Evolutionary conservation across 2,797 vertebrate genomes (phyloP).

Genomic region (Bucorvus abyssinicus): DNA sequence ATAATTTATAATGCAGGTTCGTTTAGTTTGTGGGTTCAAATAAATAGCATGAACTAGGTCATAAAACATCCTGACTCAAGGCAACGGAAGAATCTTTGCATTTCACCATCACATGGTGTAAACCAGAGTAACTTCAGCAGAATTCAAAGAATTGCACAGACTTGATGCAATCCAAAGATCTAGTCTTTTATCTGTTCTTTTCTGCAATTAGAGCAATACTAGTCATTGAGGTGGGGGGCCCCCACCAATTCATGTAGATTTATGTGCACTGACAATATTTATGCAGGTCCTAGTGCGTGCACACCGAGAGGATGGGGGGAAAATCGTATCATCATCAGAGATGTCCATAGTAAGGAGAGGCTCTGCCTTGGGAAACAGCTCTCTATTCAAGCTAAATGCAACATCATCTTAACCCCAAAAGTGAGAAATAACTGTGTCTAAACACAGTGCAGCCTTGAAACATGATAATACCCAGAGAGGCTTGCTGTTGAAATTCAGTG

Average conservation of each 20-base stretch:
- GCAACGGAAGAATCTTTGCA: not conserved
- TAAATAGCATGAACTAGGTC: constrained; percentile 32
- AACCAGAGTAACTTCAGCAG: not conserved
- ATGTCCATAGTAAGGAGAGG: not conserved
- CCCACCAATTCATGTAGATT: constrained; percentile 7
- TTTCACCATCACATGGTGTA: not conserved
- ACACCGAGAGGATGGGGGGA: not conserved
- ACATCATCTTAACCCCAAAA: not conserved
- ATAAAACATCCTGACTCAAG: constrained; percentile 28
- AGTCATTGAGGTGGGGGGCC: not conserved
- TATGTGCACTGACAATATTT: not conserved
- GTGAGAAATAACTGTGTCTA: not conserved
- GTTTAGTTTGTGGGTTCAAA: constrained; percentile 56
- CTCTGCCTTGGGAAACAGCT: not conserved
- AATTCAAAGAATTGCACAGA: not conserved
- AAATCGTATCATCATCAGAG: accelerated
- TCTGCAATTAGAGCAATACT: not conserved
- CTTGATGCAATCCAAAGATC: not conserved
- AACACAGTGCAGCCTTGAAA: not conserved
- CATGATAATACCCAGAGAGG: accelerated
- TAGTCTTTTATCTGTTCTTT: not conserved
- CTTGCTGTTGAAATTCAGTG: not conserved
- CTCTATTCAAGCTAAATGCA: not conserved
- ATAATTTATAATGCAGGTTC: constrained; percentile 61
- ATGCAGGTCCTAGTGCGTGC: not conserved